Conservation (phyloP, 1,140 invertebrate genomes). For the Magallana angulata region DNA sequence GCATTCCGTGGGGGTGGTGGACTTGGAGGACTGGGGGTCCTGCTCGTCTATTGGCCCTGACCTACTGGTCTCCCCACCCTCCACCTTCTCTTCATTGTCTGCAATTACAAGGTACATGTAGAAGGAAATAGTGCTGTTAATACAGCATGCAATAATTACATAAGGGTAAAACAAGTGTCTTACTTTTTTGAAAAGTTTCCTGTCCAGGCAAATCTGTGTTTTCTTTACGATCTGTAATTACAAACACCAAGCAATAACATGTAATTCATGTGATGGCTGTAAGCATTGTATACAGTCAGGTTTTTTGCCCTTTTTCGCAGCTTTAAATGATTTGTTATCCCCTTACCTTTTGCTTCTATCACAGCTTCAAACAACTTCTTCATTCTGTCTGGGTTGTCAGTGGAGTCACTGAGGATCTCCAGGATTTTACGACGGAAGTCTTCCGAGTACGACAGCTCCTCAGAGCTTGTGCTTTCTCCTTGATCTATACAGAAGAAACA, state of each 20-base stretch:
- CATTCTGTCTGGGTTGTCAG: slow-evolving; percentile 77
- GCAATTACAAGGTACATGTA: background rate
- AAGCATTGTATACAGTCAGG: too few species aligned
- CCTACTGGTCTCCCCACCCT: background rate
- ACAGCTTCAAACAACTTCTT: slow-evolving; percentile 72
- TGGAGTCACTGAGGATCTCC: slow-evolving; percentile 75
- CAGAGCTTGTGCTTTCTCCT: slow-evolving; percentile 71
- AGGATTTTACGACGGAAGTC: slow-evolving; percentile 72
- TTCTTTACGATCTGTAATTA: background rate
- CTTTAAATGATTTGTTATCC: too few species aligned
- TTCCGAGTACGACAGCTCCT: slow-evolving; percentile 74
- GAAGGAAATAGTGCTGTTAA: too few species aligned
- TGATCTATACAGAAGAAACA: background rate
- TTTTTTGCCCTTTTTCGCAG: background rate
- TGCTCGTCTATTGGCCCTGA: slow-evolving; percentile 45
- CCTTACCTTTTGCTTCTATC: slow-evolving; percentile 71
- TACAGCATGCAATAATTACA: too few species aligned
- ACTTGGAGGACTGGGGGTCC: slow-evolving; percentile 65
- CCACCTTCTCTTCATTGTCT: slow-evolving; percentile 45
- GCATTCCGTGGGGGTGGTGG: slow-evolving; percentile 72
- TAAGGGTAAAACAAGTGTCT: background rate
- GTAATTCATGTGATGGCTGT: too few species aligned
- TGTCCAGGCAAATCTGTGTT: background rate
- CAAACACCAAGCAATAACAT: background rate
- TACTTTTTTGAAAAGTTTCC: background rate